A percentile compares a stretch with the other conserved stretches of the same genome.
These are phyloP conservation scores for Adelges cooleyi DNA, from an alignment of 1,140 invertebrate genomes.

Conservation along the genomic window DNA sequence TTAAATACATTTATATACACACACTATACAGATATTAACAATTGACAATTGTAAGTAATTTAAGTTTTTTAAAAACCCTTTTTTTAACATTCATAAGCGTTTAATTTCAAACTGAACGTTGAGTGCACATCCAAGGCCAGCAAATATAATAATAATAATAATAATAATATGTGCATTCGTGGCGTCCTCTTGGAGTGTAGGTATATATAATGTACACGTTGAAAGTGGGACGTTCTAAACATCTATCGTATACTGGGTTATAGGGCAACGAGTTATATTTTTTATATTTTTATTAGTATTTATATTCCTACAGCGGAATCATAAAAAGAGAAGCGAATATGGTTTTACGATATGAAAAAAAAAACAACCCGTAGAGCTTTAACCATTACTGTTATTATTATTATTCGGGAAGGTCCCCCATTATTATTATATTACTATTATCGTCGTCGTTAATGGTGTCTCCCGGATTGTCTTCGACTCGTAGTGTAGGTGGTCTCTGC, in stretches of 20 bases:
- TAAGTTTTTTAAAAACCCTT: too few relatives aligned
- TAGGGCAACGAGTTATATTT: too few relatives aligned
- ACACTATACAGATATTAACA: too few relatives aligned
- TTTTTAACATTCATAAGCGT: too few relatives aligned
- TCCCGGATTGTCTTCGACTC: conserved; percentile 7
- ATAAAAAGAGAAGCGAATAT: conserved; percentile 19
- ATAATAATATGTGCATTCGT: neutral
- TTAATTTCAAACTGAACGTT: too few relatives aligned
- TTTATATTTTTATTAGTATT: neutral
- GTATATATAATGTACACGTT: neutral
- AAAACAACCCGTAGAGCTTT: neutral
- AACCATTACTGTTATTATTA: neutral
- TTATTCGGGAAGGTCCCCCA: neutral
- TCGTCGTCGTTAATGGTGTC: conserved; percentile 15
- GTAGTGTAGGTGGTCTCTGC: neutral
- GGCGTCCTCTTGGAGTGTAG: neutral
- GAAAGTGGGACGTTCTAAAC: neutral
- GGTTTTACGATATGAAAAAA: neutral
- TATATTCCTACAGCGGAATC: neutral
- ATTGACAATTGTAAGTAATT: too few relatives aligned
- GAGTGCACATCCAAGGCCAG: neutral
- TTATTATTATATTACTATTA: conserved; percentile 8
- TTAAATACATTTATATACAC: too few relatives aligned
- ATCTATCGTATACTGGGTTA: too few relatives aligned
- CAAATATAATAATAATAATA: neutral